These are phyloP conservation scores for Cryptoblepharus egeriae DNA, from an alignment of 2,797 vertebrate genomes.

Conservation along the genomic window DNA sequence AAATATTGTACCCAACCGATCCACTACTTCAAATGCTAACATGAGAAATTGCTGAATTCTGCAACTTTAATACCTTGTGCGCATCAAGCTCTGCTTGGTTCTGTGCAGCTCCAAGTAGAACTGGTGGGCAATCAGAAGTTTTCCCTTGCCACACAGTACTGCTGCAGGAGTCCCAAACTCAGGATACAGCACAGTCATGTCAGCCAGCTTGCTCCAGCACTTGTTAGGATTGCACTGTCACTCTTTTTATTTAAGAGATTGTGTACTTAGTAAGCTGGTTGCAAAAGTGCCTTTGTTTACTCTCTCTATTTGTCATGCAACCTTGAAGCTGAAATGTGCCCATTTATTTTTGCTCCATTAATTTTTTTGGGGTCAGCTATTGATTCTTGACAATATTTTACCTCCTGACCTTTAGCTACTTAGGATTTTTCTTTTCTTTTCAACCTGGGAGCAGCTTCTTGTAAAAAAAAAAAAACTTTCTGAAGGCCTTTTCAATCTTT, in stretches of 20 bases:
- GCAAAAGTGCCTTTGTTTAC: background rate
- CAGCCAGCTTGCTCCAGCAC: too few species aligned
- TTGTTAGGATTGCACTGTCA: too few species aligned
- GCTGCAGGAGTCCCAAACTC: too few species aligned
- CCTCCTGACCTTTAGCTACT: background rate
- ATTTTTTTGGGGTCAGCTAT: background rate
- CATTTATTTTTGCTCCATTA: background rate
- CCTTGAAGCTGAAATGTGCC: background rate
- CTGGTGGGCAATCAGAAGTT: too few species aligned
- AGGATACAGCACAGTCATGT: too few species aligned
- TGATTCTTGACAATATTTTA: background rate
- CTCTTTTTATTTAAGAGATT: too few species aligned
- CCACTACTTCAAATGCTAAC: background rate
- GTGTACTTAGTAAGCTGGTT: background rate
- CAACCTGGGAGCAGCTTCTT: background rate
- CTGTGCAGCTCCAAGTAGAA: too few species aligned
- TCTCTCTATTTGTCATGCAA: background rate
- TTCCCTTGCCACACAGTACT: too few species aligned
- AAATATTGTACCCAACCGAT: background rate
- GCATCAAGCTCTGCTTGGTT: too few species aligned
- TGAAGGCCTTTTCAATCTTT: slow-evolving; percentile 19
- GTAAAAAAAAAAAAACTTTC: slow-evolving; percentile 21
- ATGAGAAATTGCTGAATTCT: background rate
- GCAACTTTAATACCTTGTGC: background rate
- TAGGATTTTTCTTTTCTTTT: background rate